These are phyloP conservation scores for Agrotis clavis DNA, from an alignment of 2,888 invertebrate genomes.

Conservation along the genomic window DNA sequence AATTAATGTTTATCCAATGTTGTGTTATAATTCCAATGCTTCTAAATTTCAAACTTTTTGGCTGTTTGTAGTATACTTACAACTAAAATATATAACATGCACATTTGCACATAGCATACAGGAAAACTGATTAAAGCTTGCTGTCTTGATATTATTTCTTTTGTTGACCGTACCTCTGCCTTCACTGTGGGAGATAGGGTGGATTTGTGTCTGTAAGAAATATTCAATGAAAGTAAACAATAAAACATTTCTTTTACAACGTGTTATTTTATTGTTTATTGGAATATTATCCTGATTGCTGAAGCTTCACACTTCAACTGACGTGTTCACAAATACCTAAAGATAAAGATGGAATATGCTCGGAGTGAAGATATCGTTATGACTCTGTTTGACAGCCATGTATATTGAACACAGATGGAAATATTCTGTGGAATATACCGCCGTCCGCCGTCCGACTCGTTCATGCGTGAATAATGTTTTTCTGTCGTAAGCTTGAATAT, in stretches of 20 bases:
- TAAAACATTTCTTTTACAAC: neutral
- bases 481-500: neutral
- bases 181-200: neutral
- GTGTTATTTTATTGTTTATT: neutral
- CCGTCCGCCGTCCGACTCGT: neutral
- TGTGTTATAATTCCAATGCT: too few species aligned
- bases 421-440: slow-evolving; percentile 23
- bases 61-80: too few species aligned
- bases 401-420: slow-evolving; percentile 34
- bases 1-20: too few species aligned
- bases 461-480: slow-evolving; percentile 16
- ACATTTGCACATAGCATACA: too few species aligned
- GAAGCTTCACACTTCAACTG: slow-evolving; percentile 4
- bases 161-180: neutral
- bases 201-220: neutral
- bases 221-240: neutral
- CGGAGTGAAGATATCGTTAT: slow-evolving; percentile 27
- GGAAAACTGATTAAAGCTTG: too few species aligned
- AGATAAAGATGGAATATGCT: slow-evolving; percentile 18
- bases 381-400: slow-evolving; percentile 18
- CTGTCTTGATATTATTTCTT: too few species aligned
- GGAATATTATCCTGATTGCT: slow-evolving; percentile 7
- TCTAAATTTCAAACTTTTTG: too few species aligned
- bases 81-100: too few species aligned
- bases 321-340: slow-evolving; percentile 10